Conservation (phyloP, 2,797 vertebrate species). For the Rhinatrema bivittatum region DNA sequence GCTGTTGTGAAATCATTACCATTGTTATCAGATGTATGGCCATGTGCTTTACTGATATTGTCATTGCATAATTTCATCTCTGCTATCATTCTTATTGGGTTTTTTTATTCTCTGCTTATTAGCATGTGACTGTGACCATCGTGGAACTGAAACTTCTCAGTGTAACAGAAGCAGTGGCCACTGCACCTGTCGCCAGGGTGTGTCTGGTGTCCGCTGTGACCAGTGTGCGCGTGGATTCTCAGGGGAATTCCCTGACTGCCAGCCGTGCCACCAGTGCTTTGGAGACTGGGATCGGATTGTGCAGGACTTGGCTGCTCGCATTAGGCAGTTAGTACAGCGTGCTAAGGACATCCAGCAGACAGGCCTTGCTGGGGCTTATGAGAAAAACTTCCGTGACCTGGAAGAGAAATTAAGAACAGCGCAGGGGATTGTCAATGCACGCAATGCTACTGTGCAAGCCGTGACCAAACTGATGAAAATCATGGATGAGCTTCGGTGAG, state of each 20-base stretch:
- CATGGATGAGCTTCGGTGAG: constrained; percentile 74
- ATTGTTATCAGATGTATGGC: no score
- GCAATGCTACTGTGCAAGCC: constrained; percentile 69
- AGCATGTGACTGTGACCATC: constrained; percentile 89
- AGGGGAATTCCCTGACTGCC: constrained; percentile 81
- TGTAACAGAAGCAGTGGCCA: constrained; percentile 82
- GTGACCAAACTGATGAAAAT: constrained; percentile 67
- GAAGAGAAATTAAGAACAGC: constrained; percentile 75
- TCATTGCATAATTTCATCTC: no score
- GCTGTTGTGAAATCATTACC: no score
- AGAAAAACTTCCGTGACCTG: constrained; percentile 69
- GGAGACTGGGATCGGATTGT: constrained; percentile 97
- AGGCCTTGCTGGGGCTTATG: constrained; percentile 74
- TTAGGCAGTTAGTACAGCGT: constrained; percentile 61
- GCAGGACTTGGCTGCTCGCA: constrained; percentile 79
- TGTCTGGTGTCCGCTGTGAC: constrained; percentile 91
- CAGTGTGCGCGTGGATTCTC: constrained; percentile 91
- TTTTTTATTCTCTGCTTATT: not conserved
- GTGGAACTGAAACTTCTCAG: constrained; percentile 75
- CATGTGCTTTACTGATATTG: no score
- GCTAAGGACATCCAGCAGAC: constrained; percentile 77
- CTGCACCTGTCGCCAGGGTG: constrained; percentile 80
- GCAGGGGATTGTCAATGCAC: constrained; percentile 70
- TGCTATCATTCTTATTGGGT: no score
- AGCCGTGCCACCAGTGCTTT: constrained; percentile 90